These are phyloP conservation scores for Ceriagrion tenellum DNA, from an alignment of 2,888 invertebrate species.

Conservation along the genomic window DNA sequence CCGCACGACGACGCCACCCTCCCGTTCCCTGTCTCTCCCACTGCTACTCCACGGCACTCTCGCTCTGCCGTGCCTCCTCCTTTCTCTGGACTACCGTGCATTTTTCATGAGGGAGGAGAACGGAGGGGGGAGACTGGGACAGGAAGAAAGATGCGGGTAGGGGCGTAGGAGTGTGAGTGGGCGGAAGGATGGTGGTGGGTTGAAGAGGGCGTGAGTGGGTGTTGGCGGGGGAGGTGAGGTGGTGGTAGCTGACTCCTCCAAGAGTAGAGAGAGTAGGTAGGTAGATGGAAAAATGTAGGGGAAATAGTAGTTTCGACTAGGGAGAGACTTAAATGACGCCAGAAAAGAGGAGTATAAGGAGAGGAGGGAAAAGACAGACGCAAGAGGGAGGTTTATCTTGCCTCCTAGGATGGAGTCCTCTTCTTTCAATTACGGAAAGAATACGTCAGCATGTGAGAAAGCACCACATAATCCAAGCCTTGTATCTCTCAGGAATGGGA, in stretches of 20 bases:
- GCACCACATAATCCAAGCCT: too few species aligned
- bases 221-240: too few species aligned
- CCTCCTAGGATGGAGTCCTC: neutral
- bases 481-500: too few species aligned
- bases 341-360: neutral
- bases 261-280: neutral
- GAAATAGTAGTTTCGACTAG: too few species aligned
- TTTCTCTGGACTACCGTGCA: constrained; percentile 1
- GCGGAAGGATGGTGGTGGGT: neutral
- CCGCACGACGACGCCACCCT: neutral
- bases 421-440: neutral
- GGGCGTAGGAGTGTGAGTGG: too few species aligned
- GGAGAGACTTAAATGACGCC: too few species aligned
- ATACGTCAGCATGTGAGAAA: neutral
- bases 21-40: neutral
- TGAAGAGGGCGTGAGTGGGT: neutral
- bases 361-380: neutral
- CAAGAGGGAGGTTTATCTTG: neutral
- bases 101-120: constrained; percentile 30
- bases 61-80: neutral
- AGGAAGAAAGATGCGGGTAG: neutral
- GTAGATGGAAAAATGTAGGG: too few species aligned
- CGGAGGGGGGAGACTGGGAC: neutral
- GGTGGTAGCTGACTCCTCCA: neutral
- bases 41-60: neutral